Evolutionary conservation across 2,797 vertebrate species (phyloP), one percentile per base, ranked within the genome.

Genomic region (Coluber constrictor): DNA sequence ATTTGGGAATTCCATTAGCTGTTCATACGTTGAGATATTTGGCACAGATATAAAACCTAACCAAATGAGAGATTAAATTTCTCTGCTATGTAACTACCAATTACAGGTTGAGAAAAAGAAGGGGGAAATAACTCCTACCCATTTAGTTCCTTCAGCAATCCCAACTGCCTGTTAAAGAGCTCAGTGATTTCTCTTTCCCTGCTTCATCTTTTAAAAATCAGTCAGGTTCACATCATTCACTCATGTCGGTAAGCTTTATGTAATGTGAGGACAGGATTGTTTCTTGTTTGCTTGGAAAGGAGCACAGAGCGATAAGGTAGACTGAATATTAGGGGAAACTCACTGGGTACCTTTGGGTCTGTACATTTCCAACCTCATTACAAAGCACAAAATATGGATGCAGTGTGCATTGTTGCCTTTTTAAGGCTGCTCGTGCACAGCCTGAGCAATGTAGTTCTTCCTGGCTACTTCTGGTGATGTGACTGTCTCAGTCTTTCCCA

Each of bases 311-410:
- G 32, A 56, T 12, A 61, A 25, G 13, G 16, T 1, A 43, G 86
- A 66, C 10, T 16, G 90, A 70, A n/a, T 0, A 18, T 27, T 1
- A 29, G 9, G 16, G 0, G 86, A 60, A 95, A 86, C 10, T 83
- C 23, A 43, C 10, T 55, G 16, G 63, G 23, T 47, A 87, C 88
- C 59, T 90, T 66, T 83, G 70, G 91, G 9, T 29, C 86, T 70
- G 51, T 37, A 27, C 63, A 54, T 43, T 94, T 93, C 66, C 90
- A 83, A 47, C 57, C 57, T 90, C 6, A 15, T 90, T 93, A 88
- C 5, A 11, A 91, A 88, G 20, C 9, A n/a, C 66, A 13, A 93
- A 90, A 91, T 13, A 92, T 57, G 56, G 91, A 55, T 11, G n/a
- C 5, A 86, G 4, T 79, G 43, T 25, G 6, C 18, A 27, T 5